phyloP scores from a whole-genome alignment of 1,140 invertebrate species.

The Panagrolaimus sp. region DNA sequence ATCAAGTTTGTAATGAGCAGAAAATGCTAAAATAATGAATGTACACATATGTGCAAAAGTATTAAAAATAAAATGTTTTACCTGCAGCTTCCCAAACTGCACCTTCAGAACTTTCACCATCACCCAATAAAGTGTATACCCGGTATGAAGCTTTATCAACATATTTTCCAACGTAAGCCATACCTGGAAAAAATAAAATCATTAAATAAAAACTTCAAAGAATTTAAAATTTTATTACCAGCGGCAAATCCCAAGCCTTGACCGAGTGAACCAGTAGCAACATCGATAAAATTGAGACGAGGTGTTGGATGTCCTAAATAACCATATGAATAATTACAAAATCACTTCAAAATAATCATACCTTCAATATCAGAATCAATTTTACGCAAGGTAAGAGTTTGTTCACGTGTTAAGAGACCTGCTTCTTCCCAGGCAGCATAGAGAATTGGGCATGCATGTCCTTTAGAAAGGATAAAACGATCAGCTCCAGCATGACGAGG shows the following conservation, averaged over 20 bases:
- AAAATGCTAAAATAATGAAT: too few relatives aligned
- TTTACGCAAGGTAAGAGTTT: conserved; percentile 83
- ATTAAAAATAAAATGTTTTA: too few relatives aligned
- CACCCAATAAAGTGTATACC: conserved; percentile 88
- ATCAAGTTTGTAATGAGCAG: conserved; percentile 86
- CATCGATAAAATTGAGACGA: conserved; percentile 90
- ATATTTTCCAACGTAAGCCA: conserved; percentile 97
- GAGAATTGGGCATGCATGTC: conserved; percentile 93
- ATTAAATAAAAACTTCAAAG: too few relatives aligned
- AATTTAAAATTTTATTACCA: too few relatives aligned
- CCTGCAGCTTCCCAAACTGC: too few relatives aligned
- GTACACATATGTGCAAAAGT: too few relatives aligned
- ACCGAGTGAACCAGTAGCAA: conserved; percentile 88
- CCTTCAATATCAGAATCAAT: conserved; percentile 83
- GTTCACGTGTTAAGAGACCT: conserved; percentile 77
- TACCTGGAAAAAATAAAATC: too few relatives aligned
- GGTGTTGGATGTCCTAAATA: conserved; percentile 92
- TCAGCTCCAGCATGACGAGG: conserved; percentile 83
- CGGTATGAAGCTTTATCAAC: conserved; percentile 77
- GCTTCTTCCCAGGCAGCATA: conserved; percentile 98
- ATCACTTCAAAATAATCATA: too few relatives aligned
- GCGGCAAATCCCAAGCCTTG: conserved; percentile 89
- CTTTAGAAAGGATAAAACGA: conserved; percentile 90
- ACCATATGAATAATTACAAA: too few relatives aligned
- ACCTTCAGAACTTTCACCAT: conserved; percentile 97